Base-by-base conservation (phyloP, 1,140 invertebrate species). In the Potamilus streckersoni region DNA sequence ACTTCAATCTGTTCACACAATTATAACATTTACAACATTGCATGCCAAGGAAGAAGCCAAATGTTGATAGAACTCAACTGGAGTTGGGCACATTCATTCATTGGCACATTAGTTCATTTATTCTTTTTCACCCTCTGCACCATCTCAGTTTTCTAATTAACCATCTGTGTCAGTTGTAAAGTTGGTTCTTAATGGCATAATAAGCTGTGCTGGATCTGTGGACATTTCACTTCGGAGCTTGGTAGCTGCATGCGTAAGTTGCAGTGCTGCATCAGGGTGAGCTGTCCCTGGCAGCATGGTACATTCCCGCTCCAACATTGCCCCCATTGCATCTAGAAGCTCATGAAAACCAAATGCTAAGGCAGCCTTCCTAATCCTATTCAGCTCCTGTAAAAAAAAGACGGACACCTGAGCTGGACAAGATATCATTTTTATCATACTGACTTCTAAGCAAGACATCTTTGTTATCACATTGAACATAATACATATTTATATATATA, bases 251-350 rank as follows among this genome's bases (percentile, higher is more conserved):
- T 98, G 96, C 20, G 95, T 94, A 76, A 98, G 92, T 87, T 98
- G 96, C 58, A 98, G 87, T 2, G 95, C 94, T 85, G 95, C 96
- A 84, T 97, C 96, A 0, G 95, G 95, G 89, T 96, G 94, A 27
- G 96, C 92, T 75, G 92, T 92, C 15, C 92, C 92, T 1, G 95
- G 94, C 72, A 98, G 90, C 62, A 95, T 88, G 1, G 94, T 93
- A 82, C 95, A 96, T 89, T 99, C 97, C 68, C 96, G 92, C 84
- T 99, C 97, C 73, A 98, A 92, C 77, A 98, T 94, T 62, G 85
- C 82, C 8, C 91, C 90, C 84, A 92, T 87, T 12, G 90, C 88
- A 69, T 92, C 90, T 16, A 93, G 82, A 2, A 92, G 83, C 73
- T 91, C 90, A 68, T 85, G 84, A 83, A 97, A 98, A 13, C 97